Conservation (phyloP, 2,888 invertebrate species). For the Lasioglossum marginatum region DNA sequence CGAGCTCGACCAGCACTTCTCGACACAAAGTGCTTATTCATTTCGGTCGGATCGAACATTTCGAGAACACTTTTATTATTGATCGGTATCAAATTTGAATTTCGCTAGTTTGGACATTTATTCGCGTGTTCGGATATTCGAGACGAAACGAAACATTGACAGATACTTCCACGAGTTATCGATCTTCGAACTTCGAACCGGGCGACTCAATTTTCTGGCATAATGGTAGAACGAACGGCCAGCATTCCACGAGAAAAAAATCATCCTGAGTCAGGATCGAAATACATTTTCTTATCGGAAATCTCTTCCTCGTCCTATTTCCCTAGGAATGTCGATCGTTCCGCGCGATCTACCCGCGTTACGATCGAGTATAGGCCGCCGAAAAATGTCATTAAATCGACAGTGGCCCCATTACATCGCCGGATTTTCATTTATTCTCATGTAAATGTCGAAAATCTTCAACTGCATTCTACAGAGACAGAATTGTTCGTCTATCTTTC, state of each 20-base stretch:
- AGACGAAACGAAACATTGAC: background rate
- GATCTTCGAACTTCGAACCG: background rate
- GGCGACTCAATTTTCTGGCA: constrained; percentile 14
- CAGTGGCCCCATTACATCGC: constrained; percentile 74
- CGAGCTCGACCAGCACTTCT: too few relatives aligned
- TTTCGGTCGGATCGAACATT: too few relatives aligned
- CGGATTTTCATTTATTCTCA: background rate
- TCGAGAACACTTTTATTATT: background rate
- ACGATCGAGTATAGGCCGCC: constrained; percentile 63
- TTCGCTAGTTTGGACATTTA: background rate
- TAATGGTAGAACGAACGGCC: constrained; percentile 24
- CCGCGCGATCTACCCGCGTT: constrained; percentile 69
- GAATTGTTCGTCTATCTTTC: background rate
- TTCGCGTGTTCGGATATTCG: background rate
- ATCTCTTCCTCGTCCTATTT: constrained; percentile 77
- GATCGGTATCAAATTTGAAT: background rate
- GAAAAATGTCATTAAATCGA: constrained; percentile 79
- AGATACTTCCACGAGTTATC: background rate
- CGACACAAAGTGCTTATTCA: too few relatives aligned
- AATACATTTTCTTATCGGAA: constrained; percentile 78
- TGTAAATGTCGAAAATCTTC: background rate
- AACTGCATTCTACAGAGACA: background rate
- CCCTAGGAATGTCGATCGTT: constrained; percentile 69
- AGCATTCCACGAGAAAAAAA: constrained; percentile 35
- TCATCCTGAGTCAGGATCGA: constrained; percentile 65